Conservation (phyloP, 1,140 invertebrate species). For the Laupala kohalensis region DNA sequence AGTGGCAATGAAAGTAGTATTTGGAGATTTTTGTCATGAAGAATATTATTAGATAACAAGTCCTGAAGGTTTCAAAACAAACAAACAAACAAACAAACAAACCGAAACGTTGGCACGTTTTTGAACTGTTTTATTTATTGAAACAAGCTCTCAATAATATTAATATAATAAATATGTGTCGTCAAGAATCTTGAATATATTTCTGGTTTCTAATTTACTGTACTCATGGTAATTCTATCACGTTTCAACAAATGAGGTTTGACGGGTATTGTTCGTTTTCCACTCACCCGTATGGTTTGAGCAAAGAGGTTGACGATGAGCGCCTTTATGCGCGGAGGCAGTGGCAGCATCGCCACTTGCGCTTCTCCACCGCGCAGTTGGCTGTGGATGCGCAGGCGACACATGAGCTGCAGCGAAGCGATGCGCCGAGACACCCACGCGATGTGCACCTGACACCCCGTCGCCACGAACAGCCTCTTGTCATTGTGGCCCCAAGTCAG, state of each 20-base stretch:
- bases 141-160: no score
- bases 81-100: no score
- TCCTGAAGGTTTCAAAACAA: no score
- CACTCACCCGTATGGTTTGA: conserved; percentile 80
- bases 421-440: conserved; percentile 85
- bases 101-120: no score
- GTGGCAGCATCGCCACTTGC: conserved; percentile 50
- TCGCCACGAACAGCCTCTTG: conserved; percentile 82
- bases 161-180: no score
- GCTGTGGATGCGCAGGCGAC: conserved; percentile 54
- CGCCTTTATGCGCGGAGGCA: conserved; percentile 72
- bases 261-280: neutral
- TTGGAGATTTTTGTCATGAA: no score
- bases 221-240: no score
- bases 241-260: neutral
- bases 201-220: no score
- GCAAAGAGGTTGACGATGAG: conserved; percentile 80
- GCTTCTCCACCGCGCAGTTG: conserved; percentile 41
- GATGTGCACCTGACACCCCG: conserved; percentile 76
- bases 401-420: conserved; percentile 77
- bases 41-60: no score
- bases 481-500: conserved; percentile 98
- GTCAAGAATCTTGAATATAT: no score
- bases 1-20: no score
- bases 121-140: no score